Evolutionary conservation across 1,140 invertebrate species (phyloP), one percentile per base, ranked within the genome.

Genomic region (Aricia agestis): DNA sequence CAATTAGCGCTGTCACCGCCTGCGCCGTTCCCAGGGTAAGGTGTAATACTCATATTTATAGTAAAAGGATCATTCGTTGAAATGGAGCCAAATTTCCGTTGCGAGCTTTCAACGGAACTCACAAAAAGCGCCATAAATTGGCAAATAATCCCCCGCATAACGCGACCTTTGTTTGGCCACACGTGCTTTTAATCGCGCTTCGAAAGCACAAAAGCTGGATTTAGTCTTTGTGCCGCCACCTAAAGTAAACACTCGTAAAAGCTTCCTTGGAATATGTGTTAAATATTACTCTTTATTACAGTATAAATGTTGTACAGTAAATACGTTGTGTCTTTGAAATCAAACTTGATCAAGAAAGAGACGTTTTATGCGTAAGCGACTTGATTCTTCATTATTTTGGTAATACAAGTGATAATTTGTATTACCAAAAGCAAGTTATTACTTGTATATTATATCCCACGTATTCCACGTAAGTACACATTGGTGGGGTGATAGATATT

Each of bases 71-170:
- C 83, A 90, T 91, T 89, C 85, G 89, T 91, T 91, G 89, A 91
- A 91, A 90, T 89, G 84, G 87, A 90, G 89, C 89, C 89, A 91
- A 91, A 90, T 91, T 86, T 91, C 89, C 89, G 86, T 36, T 36
- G 85, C 70, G 80, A 74, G 85, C 82, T 91, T 89, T 88, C 87
- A 88, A 85, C 89, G 82, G 81, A 87, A 83, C 85, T 86, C 84
- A 87, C 84, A 91, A 91, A 91, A 91, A 91, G 87, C 79, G 80
- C 84, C 82, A 91, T 90, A 90, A 91, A 91, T 91, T 91, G 89
- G 89, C 87, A 88, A 90, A 91, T 91, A 91, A 91, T 91, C 89
- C 89, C 81, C 89, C 89, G 86, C 89, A 91, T 89, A 91, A 91
- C 87, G 89, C 84, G 87, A 91, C 89, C 87, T 91, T 91, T 91